Base-by-base conservation (phyloP, 2,888 invertebrate genomes). In the Terebella lapidaria region DNA sequence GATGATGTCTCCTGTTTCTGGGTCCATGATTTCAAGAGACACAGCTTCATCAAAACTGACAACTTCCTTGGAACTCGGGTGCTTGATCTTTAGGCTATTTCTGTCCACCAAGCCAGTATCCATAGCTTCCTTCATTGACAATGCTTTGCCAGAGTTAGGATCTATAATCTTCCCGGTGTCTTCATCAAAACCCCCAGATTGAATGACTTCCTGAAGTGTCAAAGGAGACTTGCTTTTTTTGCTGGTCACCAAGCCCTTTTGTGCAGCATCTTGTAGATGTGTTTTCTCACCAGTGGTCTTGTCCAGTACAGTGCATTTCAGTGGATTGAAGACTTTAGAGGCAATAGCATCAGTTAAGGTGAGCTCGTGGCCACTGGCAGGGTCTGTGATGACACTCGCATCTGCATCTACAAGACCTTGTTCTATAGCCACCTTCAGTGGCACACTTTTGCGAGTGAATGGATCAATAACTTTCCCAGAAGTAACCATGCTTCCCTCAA, bases 391-490 rank as follows among this genome's bases (percentile, higher is more conserved):
- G 86, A 61, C 93, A 51, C 60, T 54, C 1, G 89, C 87, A 81
- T 90, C 89, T 0, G 88, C 86, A 81, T 93, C 92, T 53, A 96
- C 85, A 67, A 96, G 88, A 67, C 93, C 87, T 82, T 89, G 86
- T 68, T 89, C 87, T 67, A 96, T 92, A 15, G 95, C 95, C 82
- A 97, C 93, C 67, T 91, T 89, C 56, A 96, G 88, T 18, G 94
- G 92, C 72, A 97, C 84, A 66, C 89, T 86, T 77, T 92, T 78
- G 29, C 81, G 78, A 45, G 83, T 83, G 86, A 89, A 83, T 67
- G 83, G 81, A 69, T 90, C 89, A 55, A 86, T 85, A 72, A 92
- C 87, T 5, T n/a, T 4, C 18, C 42, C 35, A 47, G 20, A 20
- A 22, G 10, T 10, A 35, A 35, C 10, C 10, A 35, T 10, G 42